phyloP scores from a whole-genome alignment of 2,888 invertebrate species.

The Hypselothyrea guttata region DNA sequence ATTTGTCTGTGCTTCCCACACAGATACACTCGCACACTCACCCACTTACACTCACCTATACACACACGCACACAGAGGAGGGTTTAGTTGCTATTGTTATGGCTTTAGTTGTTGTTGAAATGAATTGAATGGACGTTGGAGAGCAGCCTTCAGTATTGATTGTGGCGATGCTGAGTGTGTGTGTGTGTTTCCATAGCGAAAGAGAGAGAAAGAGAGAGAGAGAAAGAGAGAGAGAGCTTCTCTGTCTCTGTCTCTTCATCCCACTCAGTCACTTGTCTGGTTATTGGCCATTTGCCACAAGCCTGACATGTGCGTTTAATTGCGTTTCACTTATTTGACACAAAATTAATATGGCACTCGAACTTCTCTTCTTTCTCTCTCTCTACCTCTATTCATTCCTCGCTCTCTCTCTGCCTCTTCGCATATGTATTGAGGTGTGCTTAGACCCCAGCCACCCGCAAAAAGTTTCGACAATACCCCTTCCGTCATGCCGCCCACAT shows the following conservation, averaged over 20 bases:
- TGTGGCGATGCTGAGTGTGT: slow-evolving; percentile 27
- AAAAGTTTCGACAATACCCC: slow-evolving; percentile 8
- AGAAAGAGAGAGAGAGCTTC: no score
- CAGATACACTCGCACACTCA: no score
- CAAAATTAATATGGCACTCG: slow-evolving; percentile 72
- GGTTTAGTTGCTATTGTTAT: slow-evolving; percentile 28
- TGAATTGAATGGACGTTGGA: slow-evolving; percentile 29
- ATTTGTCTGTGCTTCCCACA: slow-evolving; percentile 49
- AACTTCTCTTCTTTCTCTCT: slow-evolving; percentile 8
- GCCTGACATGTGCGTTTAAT: slow-evolving; percentile 77
- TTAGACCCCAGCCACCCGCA: slow-evolving; percentile 10
- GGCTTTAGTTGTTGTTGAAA: slow-evolving; percentile 24
- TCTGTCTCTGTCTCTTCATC: slow-evolving; percentile 1
- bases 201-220: no score
- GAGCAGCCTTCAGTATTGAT: slow-evolving; percentile 53
- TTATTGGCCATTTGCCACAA: slow-evolving; percentile 69
- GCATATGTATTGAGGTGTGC: slow-evolving; percentile 20
- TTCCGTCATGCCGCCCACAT: slow-evolving; percentile 29
- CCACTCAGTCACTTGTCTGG: slow-evolving; percentile 23
- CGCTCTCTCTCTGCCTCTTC: background rate
- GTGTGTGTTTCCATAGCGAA: no score
- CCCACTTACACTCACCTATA: background rate
- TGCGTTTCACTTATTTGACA: slow-evolving; percentile 78
- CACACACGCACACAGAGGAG: background rate
- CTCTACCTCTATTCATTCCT: no score